These are phyloP conservation scores for Nudaria mundana DNA, from an alignment of 2,888 invertebrate genomes.

Conservation along the genomic window DNA sequence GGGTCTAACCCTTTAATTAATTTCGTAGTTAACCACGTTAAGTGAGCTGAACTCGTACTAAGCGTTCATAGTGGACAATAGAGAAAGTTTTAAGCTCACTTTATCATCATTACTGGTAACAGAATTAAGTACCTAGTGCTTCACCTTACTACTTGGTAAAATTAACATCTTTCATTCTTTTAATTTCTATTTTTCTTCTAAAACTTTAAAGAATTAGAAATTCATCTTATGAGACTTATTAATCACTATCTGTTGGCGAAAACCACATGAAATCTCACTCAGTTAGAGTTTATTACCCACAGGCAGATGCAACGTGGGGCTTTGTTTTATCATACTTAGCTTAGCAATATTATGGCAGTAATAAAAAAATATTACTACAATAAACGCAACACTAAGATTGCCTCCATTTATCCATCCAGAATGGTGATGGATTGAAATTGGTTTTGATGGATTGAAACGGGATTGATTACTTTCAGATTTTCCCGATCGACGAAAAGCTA, in stretches of 20 bases:
- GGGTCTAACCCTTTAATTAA: constrained; percentile 11
- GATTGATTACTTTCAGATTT: background rate
- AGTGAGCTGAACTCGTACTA: constrained; percentile 22
- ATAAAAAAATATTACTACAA: background rate
- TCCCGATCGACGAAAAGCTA: background rate
- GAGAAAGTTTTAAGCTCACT: constrained; percentile 33
- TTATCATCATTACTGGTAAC: constrained; percentile 29
- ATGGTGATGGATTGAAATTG: no score
- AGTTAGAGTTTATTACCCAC: no score
- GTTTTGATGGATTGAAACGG: background rate
- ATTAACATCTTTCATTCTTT: no score
- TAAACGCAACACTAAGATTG: background rate
- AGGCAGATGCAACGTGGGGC: no score
- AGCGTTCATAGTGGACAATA: constrained; percentile 18
- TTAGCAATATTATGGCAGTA: background rate
- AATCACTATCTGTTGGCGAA: no score
- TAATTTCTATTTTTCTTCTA: no score
- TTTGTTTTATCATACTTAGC: no score
- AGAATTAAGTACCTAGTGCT: no score
- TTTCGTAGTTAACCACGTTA: constrained; percentile 25
- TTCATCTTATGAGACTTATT: no score
- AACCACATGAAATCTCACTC: no score
- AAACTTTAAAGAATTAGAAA: no score
- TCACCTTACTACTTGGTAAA: no score
- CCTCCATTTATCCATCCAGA: background rate